phyloP scores from a whole-genome alignment of 2,113 vertebrate species.

The Felis chaus region DNA sequence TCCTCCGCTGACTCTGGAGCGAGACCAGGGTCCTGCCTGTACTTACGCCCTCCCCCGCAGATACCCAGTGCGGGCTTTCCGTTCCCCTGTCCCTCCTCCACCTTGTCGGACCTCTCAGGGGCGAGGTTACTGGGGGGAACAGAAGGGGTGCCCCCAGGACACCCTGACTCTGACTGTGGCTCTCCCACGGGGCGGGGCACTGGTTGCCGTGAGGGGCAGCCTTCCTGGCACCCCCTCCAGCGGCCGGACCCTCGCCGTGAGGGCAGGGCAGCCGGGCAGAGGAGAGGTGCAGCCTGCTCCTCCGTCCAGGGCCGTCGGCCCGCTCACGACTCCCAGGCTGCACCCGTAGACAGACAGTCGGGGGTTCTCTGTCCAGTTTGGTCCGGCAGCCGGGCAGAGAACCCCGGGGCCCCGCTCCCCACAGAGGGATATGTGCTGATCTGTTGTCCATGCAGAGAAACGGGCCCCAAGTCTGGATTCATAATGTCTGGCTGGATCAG shows the following conservation, averaged over 20 bases:
- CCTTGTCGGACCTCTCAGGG: background rate
- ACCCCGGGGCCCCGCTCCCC: rapidly evolving
- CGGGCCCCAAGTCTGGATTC: rapidly evolving
- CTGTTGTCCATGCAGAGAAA: rapidly evolving
- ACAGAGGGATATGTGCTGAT: rapidly evolving
- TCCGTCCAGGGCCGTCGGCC: background rate
- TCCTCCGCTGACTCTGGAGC: background rate
- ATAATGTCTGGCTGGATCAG: rapidly evolving
- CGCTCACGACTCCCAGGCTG: rapidly evolving
- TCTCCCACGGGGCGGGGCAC: rapidly evolving
- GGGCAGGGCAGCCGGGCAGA: too few relatives aligned
- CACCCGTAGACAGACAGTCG: rapidly evolving
- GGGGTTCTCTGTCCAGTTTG: rapidly evolving
- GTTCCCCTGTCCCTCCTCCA: background rate
- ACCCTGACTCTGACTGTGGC: rapidly evolving
- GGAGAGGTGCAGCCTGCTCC: rapidly evolving
- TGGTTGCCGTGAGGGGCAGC: rapidly evolving
- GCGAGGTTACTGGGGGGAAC: too few relatives aligned
- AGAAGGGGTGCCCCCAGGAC: rapidly evolving
- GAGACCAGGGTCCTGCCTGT: background rate
- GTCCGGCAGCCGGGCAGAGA: rapidly evolving
- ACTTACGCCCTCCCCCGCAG: background rate
- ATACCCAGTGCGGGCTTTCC: rapidly evolving
- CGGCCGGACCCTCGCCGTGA: background rate
- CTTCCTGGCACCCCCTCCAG: background rate